Percentiles rank a stretch among this genome's conserved stretches.
Conservation (phyloP, 1,140 invertebrate species). For the Microplitis mediator region DNA sequence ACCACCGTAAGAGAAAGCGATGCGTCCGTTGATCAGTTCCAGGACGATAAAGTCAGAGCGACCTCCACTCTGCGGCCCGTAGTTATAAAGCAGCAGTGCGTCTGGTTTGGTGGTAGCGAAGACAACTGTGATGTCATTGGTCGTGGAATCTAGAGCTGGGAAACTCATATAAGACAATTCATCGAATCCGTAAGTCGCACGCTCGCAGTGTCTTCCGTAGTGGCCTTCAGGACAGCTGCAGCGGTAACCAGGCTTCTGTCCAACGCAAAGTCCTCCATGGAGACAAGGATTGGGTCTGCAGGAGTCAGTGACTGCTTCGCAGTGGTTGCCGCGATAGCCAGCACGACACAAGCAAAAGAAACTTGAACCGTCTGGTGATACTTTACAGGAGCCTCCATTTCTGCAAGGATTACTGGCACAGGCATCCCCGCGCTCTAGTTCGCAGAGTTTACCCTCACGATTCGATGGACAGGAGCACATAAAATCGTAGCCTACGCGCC, state of each 20-base stretch:
- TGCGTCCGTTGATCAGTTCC: conserved; percentile 81
- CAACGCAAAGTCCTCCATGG: conserved; percentile 83
- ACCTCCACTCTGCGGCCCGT: conserved; percentile 82
- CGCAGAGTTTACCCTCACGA: conserved; percentile 83
- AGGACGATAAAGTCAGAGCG: conserved; percentile 91
- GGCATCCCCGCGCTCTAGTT: conserved; percentile 79
- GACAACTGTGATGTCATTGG: conserved; percentile 88
- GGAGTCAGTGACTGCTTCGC: conserved; percentile 83
- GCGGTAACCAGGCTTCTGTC: conserved; percentile 80
- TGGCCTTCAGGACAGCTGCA: conserved; percentile 86
- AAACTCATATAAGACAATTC: conserved; percentile 90
- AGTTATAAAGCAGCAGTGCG: conserved; percentile 88
- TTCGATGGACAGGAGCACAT: conserved; percentile 78
- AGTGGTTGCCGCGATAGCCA: conserved; percentile 86
- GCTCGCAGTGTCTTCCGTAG: conserved; percentile 91
- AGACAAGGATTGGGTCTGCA: conserved; percentile 90
- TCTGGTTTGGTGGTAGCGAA: conserved; percentile 90
- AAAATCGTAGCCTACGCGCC: conserved; percentile 80
- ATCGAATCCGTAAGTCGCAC: conserved; percentile 85
- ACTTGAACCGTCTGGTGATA: conserved; percentile 81
- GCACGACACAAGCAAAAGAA: conserved; percentile 90
- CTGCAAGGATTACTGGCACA: conserved; percentile 84
- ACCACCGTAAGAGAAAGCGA: conserved; percentile 88
- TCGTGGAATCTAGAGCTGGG: conserved; percentile 80
- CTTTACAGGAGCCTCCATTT: conserved; percentile 88